Conservation (phyloP, 92 coral and sea anemone species). For the Palythoa heliodiscus region DNA sequence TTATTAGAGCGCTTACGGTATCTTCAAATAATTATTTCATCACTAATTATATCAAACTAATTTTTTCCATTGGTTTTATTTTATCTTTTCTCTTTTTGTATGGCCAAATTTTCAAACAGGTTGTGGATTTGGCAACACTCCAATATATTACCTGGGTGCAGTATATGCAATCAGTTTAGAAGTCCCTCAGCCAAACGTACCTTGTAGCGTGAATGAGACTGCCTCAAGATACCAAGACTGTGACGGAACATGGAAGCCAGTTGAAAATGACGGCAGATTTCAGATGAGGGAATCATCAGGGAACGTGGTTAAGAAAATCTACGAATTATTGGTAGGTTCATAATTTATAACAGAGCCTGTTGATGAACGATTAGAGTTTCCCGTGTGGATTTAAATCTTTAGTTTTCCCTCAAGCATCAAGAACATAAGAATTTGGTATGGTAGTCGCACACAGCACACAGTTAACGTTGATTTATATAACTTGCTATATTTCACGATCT, state of each 20-base stretch:
- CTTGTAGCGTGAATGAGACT: neutral
- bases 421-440: no score
- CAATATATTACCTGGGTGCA: neutral
- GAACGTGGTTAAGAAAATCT: neutral
- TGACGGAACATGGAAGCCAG: slow-evolving; percentile 17
- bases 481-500: no score
- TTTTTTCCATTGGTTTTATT: no score
- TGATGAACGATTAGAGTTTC: no score
- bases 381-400: no score
- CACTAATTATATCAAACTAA: no score
- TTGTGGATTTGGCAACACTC: neutral
- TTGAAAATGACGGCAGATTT: neutral
- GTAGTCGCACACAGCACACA: no score
- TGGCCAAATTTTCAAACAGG: neutral
- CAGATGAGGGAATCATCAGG: neutral
- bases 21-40: no score
- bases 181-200: neutral
- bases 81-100: no score
- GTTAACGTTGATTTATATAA: no score
- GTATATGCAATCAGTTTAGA: neutral
- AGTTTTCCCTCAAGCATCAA: no score
- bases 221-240: slow-evolving; percentile 9
- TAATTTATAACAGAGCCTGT: neutral
- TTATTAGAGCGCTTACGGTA: no score
- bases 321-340: slow-evolving; percentile 15